Percentiles rank a stretch among this genome's conserved stretches.
phyloP scores from a whole-genome alignment of 2,888 invertebrate genomes.

The Cetonia aurata region DNA sequence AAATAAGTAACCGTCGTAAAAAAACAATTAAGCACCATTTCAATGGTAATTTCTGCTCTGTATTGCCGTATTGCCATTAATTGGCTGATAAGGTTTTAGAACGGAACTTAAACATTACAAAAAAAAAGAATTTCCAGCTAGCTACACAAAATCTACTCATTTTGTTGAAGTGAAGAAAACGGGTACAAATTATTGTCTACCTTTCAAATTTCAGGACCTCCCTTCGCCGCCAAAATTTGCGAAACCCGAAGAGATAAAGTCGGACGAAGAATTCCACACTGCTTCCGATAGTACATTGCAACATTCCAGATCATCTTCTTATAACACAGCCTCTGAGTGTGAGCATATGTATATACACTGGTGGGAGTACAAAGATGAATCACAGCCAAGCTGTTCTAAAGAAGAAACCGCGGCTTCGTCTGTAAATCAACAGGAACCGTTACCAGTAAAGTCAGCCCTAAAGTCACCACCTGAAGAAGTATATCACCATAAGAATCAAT shows the following conservation, averaged over 20 bases:
- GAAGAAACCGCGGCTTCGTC: conserved; percentile 66
- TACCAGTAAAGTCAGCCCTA: conserved; percentile 59
- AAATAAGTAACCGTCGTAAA: too few species aligned
- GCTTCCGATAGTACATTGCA: conserved; percentile 79
- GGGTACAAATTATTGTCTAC: too few species aligned
- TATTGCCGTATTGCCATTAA: too few species aligned
- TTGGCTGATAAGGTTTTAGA: too few species aligned
- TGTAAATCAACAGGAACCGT: conserved; percentile 64
- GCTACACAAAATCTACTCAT: too few species aligned
- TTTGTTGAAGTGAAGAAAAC: too few species aligned
- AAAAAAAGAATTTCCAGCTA: too few species aligned
- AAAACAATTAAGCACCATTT: too few species aligned
- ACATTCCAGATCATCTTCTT: conserved; percentile 77
- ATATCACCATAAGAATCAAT: conserved; percentile 68
- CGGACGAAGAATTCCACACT: conserved; percentile 75
- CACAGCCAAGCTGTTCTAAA: conserved; percentile 60
- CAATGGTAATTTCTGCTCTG: too few species aligned
- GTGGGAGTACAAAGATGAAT: conserved; percentile 69
- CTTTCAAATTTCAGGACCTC: conserved; percentile 55
- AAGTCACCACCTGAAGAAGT: conserved; percentile 66
- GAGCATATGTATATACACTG: conserved; percentile 70
- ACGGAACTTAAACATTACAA: too few species aligned
- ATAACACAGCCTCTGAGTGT: conserved; percentile 77
- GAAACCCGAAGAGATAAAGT: conserved; percentile 68
- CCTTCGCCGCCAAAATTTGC: conserved; percentile 51